Evolutionary conservation across 2,888 invertebrate genomes (phyloP).

Genomic region (Drosophila mimetica): DNA sequence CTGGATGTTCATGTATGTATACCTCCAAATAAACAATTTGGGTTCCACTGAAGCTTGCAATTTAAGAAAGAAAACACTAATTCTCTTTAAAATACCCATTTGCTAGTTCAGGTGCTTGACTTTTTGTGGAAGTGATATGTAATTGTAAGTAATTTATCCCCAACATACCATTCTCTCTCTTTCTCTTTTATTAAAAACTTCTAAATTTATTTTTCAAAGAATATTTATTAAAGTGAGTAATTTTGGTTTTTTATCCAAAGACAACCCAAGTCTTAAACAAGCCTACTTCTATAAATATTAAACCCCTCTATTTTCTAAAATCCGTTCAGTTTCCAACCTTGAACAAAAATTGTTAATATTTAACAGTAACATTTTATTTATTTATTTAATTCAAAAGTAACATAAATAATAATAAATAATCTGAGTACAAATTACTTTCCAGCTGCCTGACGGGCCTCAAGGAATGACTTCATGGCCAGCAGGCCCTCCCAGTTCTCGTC

Average conservation of each 20-base stretch:
- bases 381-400: slow-evolving; percentile 10
- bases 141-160: too few relatives aligned
- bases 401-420: background rate
- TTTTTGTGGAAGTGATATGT: too few relatives aligned
- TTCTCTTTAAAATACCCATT: background rate
- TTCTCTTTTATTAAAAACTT: too few relatives aligned
- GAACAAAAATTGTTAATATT: background rate
- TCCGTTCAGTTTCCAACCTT: too few relatives aligned
- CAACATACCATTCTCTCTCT: too few relatives aligned
- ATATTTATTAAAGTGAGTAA: too few relatives aligned
- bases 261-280: too few relatives aligned
- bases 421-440: background rate
- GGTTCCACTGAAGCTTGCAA: background rate
- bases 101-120: too few relatives aligned
- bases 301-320: too few relatives aligned
- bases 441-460: background rate
- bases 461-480: slow-evolving; percentile 84
- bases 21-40: background rate
- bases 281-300: too few relatives aligned
- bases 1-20: background rate
- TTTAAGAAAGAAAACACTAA: background rate
- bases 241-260: too few relatives aligned
- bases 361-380: background rate
- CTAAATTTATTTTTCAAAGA: too few relatives aligned
- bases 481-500: slow-evolving; percentile 85